A percentile compares a stretch with the other conserved stretches of the same genome.
phyloP scores from a whole-genome alignment of 1,140 invertebrate genomes.

The Periplaneta americana region DNA sequence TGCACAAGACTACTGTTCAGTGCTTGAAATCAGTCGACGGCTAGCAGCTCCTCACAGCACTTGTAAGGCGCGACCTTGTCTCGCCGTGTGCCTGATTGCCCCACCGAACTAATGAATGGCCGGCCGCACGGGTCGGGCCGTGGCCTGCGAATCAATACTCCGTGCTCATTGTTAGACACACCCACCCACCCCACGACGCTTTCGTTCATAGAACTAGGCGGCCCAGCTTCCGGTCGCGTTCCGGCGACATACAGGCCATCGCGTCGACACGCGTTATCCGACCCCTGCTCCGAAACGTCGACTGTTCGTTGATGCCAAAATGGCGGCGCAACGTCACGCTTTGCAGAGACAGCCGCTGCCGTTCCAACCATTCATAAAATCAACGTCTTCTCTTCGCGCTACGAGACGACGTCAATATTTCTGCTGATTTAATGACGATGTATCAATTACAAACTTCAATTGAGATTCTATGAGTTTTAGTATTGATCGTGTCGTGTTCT shows the following conservation, averaged over 20 bases:
- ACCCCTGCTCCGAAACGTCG: not conserved
- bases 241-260: not conserved
- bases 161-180: not conserved
- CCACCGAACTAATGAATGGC: not conserved
- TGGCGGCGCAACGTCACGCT: not conserved
- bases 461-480: too few relatives aligned
- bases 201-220: not conserved
- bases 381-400: not conserved
- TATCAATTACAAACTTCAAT: too few relatives aligned
- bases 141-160: not conserved
- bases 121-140: not conserved
- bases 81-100: too few relatives aligned
- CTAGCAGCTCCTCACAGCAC: too few relatives aligned
- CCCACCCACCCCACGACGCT: not conserved
- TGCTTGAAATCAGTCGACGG: too few relatives aligned
- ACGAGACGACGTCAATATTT: too few relatives aligned
- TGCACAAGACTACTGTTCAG: too few relatives aligned
- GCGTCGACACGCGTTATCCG: not conserved
- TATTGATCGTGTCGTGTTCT: too few relatives aligned
- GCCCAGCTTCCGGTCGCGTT: not conserved
- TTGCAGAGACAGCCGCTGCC: not conserved
- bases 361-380: not conserved
- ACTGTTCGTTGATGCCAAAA: not conserved
- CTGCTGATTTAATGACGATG: too few relatives aligned
- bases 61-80: too few relatives aligned